Evolutionary conservation across 2,797 vertebrate genomes (phyloP), one percentile per base, ranked within the genome.

Genomic region (Pagetopsis macropterus): DNA sequence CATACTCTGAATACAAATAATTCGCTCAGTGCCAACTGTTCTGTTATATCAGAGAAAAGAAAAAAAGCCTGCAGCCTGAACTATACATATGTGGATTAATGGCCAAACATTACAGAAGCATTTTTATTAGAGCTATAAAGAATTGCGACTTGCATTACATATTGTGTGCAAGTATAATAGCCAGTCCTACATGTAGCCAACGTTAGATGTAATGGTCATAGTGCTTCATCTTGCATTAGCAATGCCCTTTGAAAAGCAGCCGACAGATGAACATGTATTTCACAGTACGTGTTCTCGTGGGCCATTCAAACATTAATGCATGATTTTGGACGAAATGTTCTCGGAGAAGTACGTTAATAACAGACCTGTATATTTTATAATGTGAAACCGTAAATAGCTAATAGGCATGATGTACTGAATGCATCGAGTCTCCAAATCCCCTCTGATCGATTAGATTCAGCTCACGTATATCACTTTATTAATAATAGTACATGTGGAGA

Each of bases 1-100:
- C 31, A 19, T 55, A 27, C 21, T 49, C 31, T 58, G 44, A 69
- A 81, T 65, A 65, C 54, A 80, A 64, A 65, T 65, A 65, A 12
- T 37, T 37, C 57, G 55, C 44, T 15, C 49, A 68, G 52, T 59
- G 58, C 16, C 27, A 80, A 44, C 46, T 49, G 65, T 19, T 12
- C 66, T 65, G 37, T 59, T 48, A 31, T 49, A 56, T 23, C 55
- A 69, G 61, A 65, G 52, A 46, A n/a, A n/a, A n/a, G n/a, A n/a
- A n/a, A n/a, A n/a, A n/a, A n/a, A 27, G 31, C 17, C 48, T 23
- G n/a, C 10, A 64, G 37, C 23, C 27, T 45, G 12, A 62, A 51
- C 27, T 17, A 5, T 17, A 57, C 12, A 75, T 59, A 0, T 62
- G 21, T 59, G 21, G 60, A 23, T 21, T 48, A 31, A 43, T 4